Conservation (phyloP, 1,140 invertebrate genomes). For the Grapholita molesta region DNA sequence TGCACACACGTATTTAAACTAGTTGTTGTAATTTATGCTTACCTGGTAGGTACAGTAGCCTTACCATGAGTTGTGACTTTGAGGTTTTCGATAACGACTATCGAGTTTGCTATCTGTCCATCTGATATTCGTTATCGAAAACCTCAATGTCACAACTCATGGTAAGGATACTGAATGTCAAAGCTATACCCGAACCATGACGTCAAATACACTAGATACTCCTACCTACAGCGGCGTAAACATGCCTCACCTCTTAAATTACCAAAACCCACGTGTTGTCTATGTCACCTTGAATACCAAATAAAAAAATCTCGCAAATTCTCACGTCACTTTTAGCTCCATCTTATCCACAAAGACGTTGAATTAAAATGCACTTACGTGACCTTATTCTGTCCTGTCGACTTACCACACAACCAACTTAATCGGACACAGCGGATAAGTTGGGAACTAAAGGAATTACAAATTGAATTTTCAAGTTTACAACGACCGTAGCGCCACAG, state of each 20-base stretch:
- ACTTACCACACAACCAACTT: constrained; percentile 23
- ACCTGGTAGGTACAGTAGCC: no score
- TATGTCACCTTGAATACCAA: background rate
- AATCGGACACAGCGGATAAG: background rate
- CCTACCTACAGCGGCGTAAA: background rate
- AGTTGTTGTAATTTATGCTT: no score
- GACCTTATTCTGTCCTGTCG: constrained; percentile 29
- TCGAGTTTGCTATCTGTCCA: no score
- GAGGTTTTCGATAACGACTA: no score
- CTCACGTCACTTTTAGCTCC: constrained; percentile 62
- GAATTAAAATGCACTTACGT: constrained; percentile 29
- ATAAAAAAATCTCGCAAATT: constrained; percentile 25
- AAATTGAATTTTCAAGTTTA: background rate
- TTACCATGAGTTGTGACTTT: no score
- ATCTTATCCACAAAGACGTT: constrained; percentile 48
- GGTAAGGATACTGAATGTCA: background rate
- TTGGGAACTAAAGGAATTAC: background rate
- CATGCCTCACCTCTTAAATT: background rate
- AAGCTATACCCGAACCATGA: background rate
- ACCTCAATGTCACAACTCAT: no score
- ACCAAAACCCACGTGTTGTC: background rate
- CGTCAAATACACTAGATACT: background rate
- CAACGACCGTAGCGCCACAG: background rate
- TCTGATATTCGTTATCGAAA: no score
- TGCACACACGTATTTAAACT: no score